phyloP scores from a whole-genome alignment of 2,113 vertebrate species.

The Myotis brandtii region DNA sequence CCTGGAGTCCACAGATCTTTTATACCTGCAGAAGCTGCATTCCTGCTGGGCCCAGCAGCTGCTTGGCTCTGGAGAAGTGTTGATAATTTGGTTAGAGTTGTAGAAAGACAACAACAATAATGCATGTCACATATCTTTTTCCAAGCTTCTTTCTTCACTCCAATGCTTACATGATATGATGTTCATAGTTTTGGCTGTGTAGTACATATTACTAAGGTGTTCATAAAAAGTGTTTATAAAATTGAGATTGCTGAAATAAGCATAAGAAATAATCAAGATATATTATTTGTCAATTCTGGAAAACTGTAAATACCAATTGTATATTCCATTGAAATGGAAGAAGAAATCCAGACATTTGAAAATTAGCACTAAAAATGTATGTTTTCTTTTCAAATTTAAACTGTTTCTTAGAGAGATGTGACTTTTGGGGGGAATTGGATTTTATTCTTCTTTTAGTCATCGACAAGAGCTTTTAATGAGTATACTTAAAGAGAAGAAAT shows the following conservation, averaged over 20 bases:
- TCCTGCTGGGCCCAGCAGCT: background rate
- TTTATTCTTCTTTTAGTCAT: background rate
- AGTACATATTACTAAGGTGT: background rate
- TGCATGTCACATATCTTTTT: background rate
- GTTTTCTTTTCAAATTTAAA: background rate
- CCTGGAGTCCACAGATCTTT: background rate
- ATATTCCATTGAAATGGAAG: background rate
- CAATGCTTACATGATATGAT: background rate
- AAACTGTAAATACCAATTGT: background rate
- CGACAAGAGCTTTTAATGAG: background rate
- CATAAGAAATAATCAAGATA: background rate
- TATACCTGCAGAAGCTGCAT: background rate
- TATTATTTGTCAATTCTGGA: background rate
- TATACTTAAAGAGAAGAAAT: background rate
- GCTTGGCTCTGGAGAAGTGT: background rate
- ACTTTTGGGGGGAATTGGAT: background rate
- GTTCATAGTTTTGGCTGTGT: background rate
- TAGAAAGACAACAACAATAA: background rate
- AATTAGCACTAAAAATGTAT: background rate
- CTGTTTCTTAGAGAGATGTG: background rate
- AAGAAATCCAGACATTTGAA: background rate
- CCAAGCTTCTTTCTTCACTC: background rate
- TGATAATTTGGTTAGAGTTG: background rate
- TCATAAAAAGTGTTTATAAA: background rate
- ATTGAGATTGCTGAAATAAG: background rate